Evolutionary conservation across 35 echinoderm and acorn worm genomes (phyloP).

Genomic region (Anneissia japonica): DNA sequence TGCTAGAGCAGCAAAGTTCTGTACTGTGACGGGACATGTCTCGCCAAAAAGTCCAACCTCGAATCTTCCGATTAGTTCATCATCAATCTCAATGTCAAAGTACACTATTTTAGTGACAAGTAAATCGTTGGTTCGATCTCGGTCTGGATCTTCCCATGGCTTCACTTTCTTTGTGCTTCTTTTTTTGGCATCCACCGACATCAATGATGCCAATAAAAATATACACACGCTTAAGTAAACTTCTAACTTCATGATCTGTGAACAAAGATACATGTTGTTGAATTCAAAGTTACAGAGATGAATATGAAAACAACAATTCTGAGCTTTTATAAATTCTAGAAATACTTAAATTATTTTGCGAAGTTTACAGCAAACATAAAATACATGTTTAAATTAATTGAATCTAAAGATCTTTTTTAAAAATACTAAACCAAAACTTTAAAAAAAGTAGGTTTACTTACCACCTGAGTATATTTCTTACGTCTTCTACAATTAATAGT

Average conservation of each 20-base stretch:
- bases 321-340: too few species aligned
- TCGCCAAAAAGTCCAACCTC: slow-evolving; percentile 79
- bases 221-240: background rate
- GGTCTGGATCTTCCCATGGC: slow-evolving; percentile 54
- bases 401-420: too few species aligned
- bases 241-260: background rate
- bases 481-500: too few species aligned
- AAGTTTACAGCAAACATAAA: too few species aligned
- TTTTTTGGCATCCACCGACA: background rate
- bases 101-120: slow-evolving; percentile 85
- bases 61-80: slow-evolving; percentile 67
- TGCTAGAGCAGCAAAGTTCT: slow-evolving; percentile 83
- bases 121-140: slow-evolving; percentile 65
- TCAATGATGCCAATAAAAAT: background rate
- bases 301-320: too few species aligned
- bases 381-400: too few species aligned
- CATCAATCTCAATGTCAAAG: slow-evolving; percentile 84
- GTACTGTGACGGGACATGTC: slow-evolving; percentile 73
- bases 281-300: too few species aligned
- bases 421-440: too few species aligned
- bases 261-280: too few species aligned
- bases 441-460: too few species aligned
- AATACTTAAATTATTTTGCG: too few species aligned
- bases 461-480: too few species aligned
- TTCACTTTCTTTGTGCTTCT: slow-evolving; percentile 33